Evolutionary conservation across 2,113 vertebrate species (phyloP).

Genomic region (Axis porcinus): DNA sequence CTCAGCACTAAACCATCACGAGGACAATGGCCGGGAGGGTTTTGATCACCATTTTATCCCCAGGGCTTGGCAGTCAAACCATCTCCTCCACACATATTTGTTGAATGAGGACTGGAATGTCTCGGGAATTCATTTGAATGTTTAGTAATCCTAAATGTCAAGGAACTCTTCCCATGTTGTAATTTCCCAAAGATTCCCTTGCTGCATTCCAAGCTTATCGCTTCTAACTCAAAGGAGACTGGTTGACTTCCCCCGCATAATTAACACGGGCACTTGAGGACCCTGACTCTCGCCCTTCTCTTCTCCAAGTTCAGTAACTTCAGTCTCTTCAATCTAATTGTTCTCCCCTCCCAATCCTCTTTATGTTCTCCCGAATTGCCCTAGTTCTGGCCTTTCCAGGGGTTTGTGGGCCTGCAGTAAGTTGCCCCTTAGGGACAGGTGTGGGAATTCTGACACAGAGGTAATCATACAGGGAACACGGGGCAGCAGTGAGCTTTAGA

Average conservation of each 20-base stretch:
- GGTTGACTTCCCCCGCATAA: background rate
- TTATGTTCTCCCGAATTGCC: background rate
- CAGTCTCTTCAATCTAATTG: background rate
- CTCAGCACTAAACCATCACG: background rate
- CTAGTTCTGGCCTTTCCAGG: background rate
- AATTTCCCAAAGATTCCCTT: background rate
- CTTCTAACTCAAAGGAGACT: background rate
- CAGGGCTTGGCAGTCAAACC: background rate
- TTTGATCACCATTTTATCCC: background rate
- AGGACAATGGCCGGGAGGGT: background rate
- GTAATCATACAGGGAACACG: background rate
- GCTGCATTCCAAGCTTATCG: background rate
- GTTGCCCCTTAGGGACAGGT: background rate
- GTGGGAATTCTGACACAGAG: background rate
- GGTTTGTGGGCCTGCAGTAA: background rate
- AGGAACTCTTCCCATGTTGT: background rate
- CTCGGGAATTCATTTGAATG: background rate
- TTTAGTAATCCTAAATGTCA: background rate
- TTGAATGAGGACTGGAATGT: background rate
- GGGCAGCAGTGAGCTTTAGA: background rate
- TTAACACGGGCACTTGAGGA: background rate
- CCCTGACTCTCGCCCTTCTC: rapidly evolving
- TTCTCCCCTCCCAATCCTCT: background rate
- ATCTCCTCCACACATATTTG: background rate
- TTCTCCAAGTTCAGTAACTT: background rate